phyloP scores from a whole-genome alignment of 2,113 vertebrate species.

The Amblyornis subalaris region DNA sequence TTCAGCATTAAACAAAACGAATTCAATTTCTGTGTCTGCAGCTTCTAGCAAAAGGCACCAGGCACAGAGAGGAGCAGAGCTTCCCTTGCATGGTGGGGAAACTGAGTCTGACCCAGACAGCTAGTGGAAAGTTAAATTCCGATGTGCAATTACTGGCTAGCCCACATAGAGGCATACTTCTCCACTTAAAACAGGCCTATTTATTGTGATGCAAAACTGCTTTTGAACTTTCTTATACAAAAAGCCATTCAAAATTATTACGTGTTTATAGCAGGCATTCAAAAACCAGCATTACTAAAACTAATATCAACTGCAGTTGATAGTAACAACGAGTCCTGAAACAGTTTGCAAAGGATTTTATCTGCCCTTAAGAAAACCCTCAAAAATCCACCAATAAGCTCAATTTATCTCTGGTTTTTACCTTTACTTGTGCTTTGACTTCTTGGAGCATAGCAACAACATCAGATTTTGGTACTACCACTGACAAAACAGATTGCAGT shows the following conservation, averaged over 20 bases:
- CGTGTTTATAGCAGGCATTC: neutral
- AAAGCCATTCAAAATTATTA: neutral
- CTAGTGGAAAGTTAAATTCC: neutral
- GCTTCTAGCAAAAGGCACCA: neutral
- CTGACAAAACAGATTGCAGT: conserved; percentile 76
- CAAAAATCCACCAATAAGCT: neutral
- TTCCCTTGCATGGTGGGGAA: neutral
- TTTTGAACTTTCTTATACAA: neutral
- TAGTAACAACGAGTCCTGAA: neutral
- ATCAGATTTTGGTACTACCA: conserved; percentile 65
- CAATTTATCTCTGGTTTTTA: conserved; percentile 55
- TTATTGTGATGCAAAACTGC: neutral
- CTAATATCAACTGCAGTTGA: neutral
- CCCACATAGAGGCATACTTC: neutral
- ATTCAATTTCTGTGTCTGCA: neutral
- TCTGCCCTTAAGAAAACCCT: neutral
- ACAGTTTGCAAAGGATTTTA: neutral
- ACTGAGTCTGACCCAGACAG: neutral
- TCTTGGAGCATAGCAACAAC: conserved; percentile 76
- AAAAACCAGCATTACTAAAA: neutral
- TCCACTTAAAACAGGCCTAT: neutral
- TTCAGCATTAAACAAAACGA: neutral
- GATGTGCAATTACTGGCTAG: neutral
- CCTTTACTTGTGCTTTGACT: conserved; percentile 78
- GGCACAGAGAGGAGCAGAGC: neutral